A percentile compares a stretch with the other conserved stretches of the same genome.
These are phyloP conservation scores for Oryzias curvinotus DNA, from an alignment of 2,113 vertebrate genomes.

Conservation along the genomic window DNA sequence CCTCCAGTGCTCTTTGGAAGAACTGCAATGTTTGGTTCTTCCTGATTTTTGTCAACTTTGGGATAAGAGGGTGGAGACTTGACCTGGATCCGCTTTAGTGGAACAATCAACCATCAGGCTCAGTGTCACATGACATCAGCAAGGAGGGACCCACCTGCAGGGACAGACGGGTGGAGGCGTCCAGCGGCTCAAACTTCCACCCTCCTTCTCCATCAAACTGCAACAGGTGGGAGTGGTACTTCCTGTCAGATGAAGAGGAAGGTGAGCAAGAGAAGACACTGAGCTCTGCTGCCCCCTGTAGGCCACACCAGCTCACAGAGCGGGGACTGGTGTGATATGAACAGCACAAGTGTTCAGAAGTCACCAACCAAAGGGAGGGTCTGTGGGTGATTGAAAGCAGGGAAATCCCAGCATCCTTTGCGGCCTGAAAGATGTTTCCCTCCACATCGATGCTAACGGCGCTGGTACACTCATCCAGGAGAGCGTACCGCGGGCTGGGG, in stretches of 20 bases:
- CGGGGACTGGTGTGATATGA: neutral
- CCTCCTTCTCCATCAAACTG: conserved; percentile 97
- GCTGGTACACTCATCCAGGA: conserved; percentile 95
- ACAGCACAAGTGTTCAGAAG: neutral
- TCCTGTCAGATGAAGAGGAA: conserved; percentile 77
- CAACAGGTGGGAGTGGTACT: conserved; percentile 96
- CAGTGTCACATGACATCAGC: neutral
- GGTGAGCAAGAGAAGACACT: neutral
- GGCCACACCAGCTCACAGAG: conserved; percentile 9
- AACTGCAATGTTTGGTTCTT: too few species aligned
- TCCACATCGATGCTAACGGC: conserved; percentile 98
- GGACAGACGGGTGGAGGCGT: conserved; percentile 89
- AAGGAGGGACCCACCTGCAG: conserved; percentile 32
- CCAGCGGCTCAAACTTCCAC: conserved; percentile 94
- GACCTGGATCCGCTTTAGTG: too few species aligned
- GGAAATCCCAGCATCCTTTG: conserved; percentile 92
- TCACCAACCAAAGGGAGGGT: conserved; percentile 93
- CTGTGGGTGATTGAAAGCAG: conserved; percentile 96
- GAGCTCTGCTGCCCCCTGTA: conserved; percentile 41
- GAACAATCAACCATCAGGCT: too few species aligned
- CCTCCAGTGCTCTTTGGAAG: too few species aligned
- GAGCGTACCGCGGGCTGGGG: conserved; percentile 89
- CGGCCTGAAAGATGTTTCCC: conserved; percentile 96
- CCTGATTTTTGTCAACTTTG: too few species aligned
- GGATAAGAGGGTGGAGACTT: too few species aligned